Evolutionary conservation across 2,113 vertebrate genomes (phyloP), one percentile per base, ranked within the genome.

Genomic region (Taxidea taxus): DNA sequence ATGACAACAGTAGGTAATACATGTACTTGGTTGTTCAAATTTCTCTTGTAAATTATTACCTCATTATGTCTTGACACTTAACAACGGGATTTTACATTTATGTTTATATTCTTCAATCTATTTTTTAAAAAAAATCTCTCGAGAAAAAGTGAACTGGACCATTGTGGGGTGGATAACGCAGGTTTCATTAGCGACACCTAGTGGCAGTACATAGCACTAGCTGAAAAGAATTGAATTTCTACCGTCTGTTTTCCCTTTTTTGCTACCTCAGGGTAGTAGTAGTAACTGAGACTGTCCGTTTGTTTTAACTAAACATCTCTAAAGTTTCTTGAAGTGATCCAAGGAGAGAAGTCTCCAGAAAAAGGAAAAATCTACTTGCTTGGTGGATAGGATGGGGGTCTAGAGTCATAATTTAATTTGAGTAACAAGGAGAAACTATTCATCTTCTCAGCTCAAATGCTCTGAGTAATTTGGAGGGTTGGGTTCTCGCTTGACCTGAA

Each of bases 111-210:
- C 37, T 95, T 95, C 16, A 81, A 31, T 54, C 14, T 16, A 2
- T 68, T 21, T 11, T 87, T 66, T 49, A 2, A 86, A 49, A 42
- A 49, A 58, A 58, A 60, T 25, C 23, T 60, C 23, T 51, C 16
- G 7, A 4, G 31, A 83, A 78, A 96, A 86, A 3, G 56, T 14
- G 42, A 56, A 13, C 16, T 60, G 34, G 12, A 78, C 25, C 34
- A 5, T 10, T 18, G 49, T 31, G 8, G 5, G 27, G 29, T 39
- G 39, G 4, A 5, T 49, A 44, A 85, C 7, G 86, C 37, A 31
- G 83, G 7, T 86, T 94, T 87, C 68, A 84, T 93, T 82, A 95
- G 95, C 7, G 78, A 87, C 98, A 96, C 34, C 97, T 95, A 66
- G 89, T 95, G 91, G 56, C n/a, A 62, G 4, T 8, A 34, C 54